Conservation (phyloP, 2,888 invertebrate genomes). For the Melanchra persicariae region DNA sequence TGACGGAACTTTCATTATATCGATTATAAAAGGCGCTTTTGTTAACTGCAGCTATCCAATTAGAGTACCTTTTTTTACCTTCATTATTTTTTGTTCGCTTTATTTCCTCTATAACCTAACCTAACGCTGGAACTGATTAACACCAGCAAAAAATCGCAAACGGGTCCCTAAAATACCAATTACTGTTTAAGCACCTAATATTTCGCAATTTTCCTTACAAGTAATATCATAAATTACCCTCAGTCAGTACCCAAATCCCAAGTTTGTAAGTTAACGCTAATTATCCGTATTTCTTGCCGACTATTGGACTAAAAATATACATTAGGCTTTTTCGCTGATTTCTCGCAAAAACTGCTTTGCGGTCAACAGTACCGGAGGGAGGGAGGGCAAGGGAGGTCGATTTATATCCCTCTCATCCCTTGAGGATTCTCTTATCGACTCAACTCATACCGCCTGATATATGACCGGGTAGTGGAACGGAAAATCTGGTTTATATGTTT, state of each 20-base stretch:
- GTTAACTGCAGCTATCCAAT: too few species aligned
- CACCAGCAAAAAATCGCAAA: neutral
- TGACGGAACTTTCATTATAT: neutral
- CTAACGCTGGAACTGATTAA: neutral
- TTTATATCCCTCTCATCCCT: conserved; percentile 79
- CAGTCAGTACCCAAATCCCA: conserved; percentile 19
- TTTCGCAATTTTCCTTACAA: conserved; percentile 13
- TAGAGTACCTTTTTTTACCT: neutral
- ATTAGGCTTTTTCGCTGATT: conserved; percentile 66
- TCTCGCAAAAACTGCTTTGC: conserved; percentile 64
- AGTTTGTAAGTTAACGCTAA: conserved; percentile 44
- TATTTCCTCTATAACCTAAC: neutral
- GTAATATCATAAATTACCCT: conserved; percentile 34
- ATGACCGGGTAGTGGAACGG: conserved; percentile 69
- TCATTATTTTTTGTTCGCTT: neutral
- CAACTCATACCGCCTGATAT: conserved; percentile 78
- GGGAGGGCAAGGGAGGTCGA: conserved; percentile 64
- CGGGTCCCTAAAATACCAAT: neutral
- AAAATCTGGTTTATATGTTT: conserved; percentile 74
- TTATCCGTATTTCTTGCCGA: conserved; percentile 58
- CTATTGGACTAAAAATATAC: conserved; percentile 55
- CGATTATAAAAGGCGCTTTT: too few species aligned
- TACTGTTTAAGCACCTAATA: neutral
- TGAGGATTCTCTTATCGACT: conserved; percentile 78
- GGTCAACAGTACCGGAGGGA: conserved; percentile 63